Base-by-base conservation (phyloP, 1,140 invertebrate genomes). In the Phymorhynchus buccinoides region DNA sequence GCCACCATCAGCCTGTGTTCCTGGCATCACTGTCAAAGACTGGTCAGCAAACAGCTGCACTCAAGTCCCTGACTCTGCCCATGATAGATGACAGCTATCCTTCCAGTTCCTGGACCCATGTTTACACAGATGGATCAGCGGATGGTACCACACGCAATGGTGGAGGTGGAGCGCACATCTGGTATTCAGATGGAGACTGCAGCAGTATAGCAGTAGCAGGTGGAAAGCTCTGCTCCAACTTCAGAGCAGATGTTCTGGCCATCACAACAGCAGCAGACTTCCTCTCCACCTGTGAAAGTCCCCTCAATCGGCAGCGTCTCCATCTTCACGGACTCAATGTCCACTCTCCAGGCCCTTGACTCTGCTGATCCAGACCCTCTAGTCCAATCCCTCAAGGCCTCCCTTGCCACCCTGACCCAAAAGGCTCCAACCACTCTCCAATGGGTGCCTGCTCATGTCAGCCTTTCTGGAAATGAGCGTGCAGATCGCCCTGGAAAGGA, bases 41-140 rank as follows among this genome's bases (percentile, higher is more conserved):
- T n/a, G n/a, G n/a, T n/a, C 75, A 78, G 75, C 75, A 42, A 42
- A 37, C 37, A 42, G 39, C 75, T 1, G 30, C 39, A 42, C 75
- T 78, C 75, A 78, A 78, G 75, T 42, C 30, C 75, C 75, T 78
- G 39, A 78, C 75, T 78, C 75, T 78, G 75, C 39, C 75, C 75
- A 42, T 78, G 75, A 78, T 78, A 41, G 75, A 78, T 3, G 39
- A 78, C 14, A 1, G 18, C 37, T 78, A 78, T n/a, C 75, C 75
- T 22, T 9, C 75, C 75, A 78, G 75, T 41, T 78, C 75, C 37
- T 78, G 75, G 75, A 78, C 75, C 39, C 75, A 78, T 78, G 39
- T 78, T 12, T 78, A 41, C 75, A 78, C 75, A n/a, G 75, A 78
- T n/a, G 75, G 39, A 78, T n/a, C 75, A 42, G 75, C 75, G 22